Evolutionary conservation across 2,797 vertebrate species (phyloP), one percentile per base, ranked within the genome.

Genomic region (Clarias pachynema): DNA sequence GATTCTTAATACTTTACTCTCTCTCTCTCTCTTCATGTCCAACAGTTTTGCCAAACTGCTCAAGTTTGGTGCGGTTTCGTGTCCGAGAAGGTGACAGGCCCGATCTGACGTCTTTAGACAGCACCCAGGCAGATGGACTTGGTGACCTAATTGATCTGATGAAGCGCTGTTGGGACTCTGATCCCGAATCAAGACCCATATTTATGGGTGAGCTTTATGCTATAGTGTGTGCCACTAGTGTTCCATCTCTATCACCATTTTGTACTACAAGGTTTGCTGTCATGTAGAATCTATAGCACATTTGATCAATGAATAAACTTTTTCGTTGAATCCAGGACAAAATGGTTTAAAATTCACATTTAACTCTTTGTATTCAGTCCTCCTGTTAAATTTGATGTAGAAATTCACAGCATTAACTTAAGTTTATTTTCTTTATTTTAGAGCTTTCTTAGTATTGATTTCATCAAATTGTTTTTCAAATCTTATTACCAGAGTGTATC

Each of bases 71-170:
- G 65, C 88, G 87, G 18, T 49, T 94, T 3, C 91, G 92, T 0
- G 91, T 95, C 85, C 91, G 91, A 0, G 5, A 44, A 73, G 95
- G 95, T 1, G 93, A 95, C 86, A 92, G 95, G 9, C 95, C 95
- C 0, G 87, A 89, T 0, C 84, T 94, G 87, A 78, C 77, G 0
- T 59, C 81, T 40, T 82, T 95, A 65, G 60, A 90, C 12, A 9
- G 1, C 7, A 1, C 0, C 2, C 40, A 83, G 77, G 62, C 84
- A 6, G 57, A 72, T 0, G 94, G 90, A 0, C 63, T 95, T 80
- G 31, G 10, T 0, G 22, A 40, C 0, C 70, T 95, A 7, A 87
- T 84, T 5, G 49, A 82, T 0, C 92, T 96, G 79, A 95, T 96
- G 91, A 2, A 53, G 56, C 56, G 3, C 26, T 95, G 95, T 84